A percentile compares a stretch with the other conserved stretches of the same genome.
Evolutionary conservation across 2,888 invertebrate species (phyloP).

Genomic region (Scaptomyza caliginosa): DNA sequence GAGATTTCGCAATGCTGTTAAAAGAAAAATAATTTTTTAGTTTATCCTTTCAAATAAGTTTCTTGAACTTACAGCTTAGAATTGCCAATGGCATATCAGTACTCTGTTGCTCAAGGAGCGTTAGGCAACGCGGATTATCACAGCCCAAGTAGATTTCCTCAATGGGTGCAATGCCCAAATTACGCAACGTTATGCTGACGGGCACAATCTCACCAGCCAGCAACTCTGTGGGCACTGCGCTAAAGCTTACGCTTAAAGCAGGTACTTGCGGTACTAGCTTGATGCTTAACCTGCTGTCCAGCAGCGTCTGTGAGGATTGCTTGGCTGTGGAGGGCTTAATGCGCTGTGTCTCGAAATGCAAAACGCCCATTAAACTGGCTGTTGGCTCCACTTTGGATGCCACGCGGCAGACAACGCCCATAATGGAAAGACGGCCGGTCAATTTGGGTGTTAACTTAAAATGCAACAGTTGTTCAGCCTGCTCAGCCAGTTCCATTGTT

Average conservation of each 20-base stretch:
- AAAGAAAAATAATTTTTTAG: neutral
- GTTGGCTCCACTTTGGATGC: slow-evolving; percentile 81
- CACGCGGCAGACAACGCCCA: slow-evolving; percentile 87
- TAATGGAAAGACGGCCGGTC: slow-evolving; percentile 89
- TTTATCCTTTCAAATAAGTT: neutral
- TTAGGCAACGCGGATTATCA: slow-evolving; percentile 83
- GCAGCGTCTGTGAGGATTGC: slow-evolving; percentile 66
- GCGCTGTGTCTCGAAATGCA: slow-evolving; percentile 82
- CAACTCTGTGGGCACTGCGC: slow-evolving; percentile 87
- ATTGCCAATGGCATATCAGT: slow-evolving; percentile 82
- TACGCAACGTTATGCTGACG: slow-evolving; percentile 87
- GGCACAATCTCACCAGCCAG: slow-evolving; percentile 89
- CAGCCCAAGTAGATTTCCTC: slow-evolving; percentile 86
- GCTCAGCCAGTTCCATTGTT: slow-evolving; percentile 80
- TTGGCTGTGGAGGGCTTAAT: slow-evolving; percentile 72
- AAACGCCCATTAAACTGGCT: slow-evolving; percentile 78
- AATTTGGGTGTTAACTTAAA: slow-evolving; percentile 90
- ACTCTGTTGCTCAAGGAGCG: slow-evolving; percentile 79
- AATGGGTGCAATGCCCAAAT: slow-evolving; percentile 87
- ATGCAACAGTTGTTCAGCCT: slow-evolving; percentile 86
- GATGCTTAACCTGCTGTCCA: slow-evolving; percentile 89
- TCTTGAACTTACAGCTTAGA: slow-evolving; percentile 78
- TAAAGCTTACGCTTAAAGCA: slow-evolving; percentile 90
- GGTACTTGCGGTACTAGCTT: slow-evolving; percentile 92
- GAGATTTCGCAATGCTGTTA: slow-evolving; percentile 79